Evolutionary conservation across 2,888 invertebrate genomes (phyloP), one percentile per base, ranked within the genome.

Genomic region (Lingula anatina): DNA sequence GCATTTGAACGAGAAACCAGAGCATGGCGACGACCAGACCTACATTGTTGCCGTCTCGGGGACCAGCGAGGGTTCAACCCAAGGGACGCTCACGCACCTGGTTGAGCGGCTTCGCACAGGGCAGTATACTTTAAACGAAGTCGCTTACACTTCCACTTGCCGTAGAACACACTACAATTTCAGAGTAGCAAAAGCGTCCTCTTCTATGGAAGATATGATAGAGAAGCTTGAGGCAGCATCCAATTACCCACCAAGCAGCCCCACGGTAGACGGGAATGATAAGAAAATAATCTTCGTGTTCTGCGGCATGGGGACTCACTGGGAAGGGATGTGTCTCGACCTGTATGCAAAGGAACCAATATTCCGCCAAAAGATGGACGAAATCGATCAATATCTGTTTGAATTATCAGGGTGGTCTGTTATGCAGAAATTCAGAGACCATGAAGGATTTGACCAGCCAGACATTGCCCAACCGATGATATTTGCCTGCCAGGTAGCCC

Each of bases 281-380:
- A 12, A 9, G 15, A 47, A 53, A 7, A 27, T 63, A 5, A 46
- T 64, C 3, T 68, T 64, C 45, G 64, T 67, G 3, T 69, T 60
- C 46, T 57, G 64, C 54, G 68, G 69, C 2, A 64, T 66, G 45
- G 68, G 69, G 5, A 67, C 66, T 18, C 46, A 56, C 5, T 67
- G 66, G 66, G 46, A 46, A 18, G 64, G 65, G 5, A 69, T 69
- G 69, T 61, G 66, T 38, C 43, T 46, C 38, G 59, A 61, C 36
- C 31, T 67, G 41, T 52, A 64, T 46, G 9, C 35, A 15, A 46
- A 44, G 28, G 50, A 51, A 24, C 27, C 41, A 1, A 46, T 57
- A 0, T 68, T 68, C 47, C 41, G 49, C 24, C 44, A 54, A 7
- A 50, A 53, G 3, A 48, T 68, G 23, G 15, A 51, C 36, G 49